Evolutionary conservation across 2,113 vertebrate species (phyloP).

Genomic region (Festucalex cinctus): DNA sequence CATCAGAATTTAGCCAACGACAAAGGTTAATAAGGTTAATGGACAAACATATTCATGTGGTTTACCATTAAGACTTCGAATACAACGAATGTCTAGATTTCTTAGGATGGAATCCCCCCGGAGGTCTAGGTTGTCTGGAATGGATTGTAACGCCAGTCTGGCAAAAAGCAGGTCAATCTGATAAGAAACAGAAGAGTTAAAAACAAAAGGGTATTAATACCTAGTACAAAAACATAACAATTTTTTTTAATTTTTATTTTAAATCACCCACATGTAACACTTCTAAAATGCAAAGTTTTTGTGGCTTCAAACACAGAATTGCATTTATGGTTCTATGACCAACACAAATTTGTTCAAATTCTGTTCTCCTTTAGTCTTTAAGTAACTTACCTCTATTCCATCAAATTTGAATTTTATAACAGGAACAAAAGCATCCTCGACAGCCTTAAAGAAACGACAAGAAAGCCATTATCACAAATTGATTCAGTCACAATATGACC

Average conservation of each 20-base stretch:
- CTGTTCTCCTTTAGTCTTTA: not conserved
- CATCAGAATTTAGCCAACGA: not conserved
- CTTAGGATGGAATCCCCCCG: constrained; percentile 86
- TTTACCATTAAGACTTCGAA: constrained; percentile 94
- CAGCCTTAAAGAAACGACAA: constrained; percentile 75
- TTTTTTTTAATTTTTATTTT: too few relatives aligned
- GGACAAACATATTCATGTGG: not conserved
- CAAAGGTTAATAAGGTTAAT: not conserved
- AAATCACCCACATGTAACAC: too few relatives aligned
- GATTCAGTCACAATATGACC: too few relatives aligned
- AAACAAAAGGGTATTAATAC: not conserved
- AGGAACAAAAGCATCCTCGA: constrained; percentile 97
- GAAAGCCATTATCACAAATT: constrained; percentile 14
- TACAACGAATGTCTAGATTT: constrained; percentile 93
- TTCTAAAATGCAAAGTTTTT: too few relatives aligned
- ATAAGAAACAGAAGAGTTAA: not conserved
- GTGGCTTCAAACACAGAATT: too few relatives aligned
- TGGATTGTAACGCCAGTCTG: constrained; percentile 82
- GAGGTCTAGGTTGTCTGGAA: constrained; percentile 94
- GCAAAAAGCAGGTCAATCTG: constrained; percentile 98
- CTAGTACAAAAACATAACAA: too few relatives aligned
- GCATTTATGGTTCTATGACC: too few relatives aligned
- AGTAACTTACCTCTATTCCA: constrained; percentile 86
- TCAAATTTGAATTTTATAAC: constrained; percentile 98
- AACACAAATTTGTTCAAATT: not conserved